A percentile compares a stretch with the other conserved stretches of the same genome.
These are phyloP conservation scores for Pampus argenteus DNA, from an alignment of 2,797 vertebrate species.

Conservation along the genomic window DNA sequence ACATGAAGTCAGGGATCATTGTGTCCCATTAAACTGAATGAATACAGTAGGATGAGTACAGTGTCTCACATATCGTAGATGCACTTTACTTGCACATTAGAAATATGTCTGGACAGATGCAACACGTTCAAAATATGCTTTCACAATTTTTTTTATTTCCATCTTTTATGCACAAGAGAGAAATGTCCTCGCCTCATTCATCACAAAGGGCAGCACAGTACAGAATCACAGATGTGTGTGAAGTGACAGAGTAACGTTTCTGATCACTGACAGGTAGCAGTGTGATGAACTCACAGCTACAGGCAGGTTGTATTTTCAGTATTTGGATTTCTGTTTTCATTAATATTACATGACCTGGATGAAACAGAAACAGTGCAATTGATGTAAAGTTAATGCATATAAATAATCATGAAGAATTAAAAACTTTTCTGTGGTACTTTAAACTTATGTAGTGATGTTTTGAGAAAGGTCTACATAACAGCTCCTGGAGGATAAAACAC, in stretches of 20 bases:
- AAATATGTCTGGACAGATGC: constrained; percentile 1
- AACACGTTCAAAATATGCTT: not conserved
- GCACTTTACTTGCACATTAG: constrained; percentile 26
- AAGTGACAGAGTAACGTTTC: not conserved
- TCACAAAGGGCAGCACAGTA: not conserved
- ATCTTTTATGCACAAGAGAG: not conserved
- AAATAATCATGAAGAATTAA: not conserved
- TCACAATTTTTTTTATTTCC: not conserved
- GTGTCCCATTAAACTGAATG: not conserved
- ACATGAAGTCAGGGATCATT: not conserved
- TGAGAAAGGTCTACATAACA: constrained; percentile 89
- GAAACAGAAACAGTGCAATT: not conserved
- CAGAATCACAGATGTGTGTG: not conserved
- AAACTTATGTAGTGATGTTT: constrained; percentile 76
- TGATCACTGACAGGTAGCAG: not conserved
- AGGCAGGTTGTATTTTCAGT: not conserved
- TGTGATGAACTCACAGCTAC: not conserved
- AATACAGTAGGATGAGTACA: not conserved
- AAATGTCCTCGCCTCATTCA: not conserved
- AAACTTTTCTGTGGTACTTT: fast-evolving
- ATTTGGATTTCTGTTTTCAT: not conserved
- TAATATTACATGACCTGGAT: not conserved
- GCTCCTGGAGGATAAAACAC: constrained; percentile 86
- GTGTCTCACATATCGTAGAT: not conserved
- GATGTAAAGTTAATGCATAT: not conserved